A percentile compares a stretch with the other conserved stretches of the same genome.
phyloP scores from a whole-genome alignment of 2,797 vertebrate species.

The Halcyon badia region DNA sequence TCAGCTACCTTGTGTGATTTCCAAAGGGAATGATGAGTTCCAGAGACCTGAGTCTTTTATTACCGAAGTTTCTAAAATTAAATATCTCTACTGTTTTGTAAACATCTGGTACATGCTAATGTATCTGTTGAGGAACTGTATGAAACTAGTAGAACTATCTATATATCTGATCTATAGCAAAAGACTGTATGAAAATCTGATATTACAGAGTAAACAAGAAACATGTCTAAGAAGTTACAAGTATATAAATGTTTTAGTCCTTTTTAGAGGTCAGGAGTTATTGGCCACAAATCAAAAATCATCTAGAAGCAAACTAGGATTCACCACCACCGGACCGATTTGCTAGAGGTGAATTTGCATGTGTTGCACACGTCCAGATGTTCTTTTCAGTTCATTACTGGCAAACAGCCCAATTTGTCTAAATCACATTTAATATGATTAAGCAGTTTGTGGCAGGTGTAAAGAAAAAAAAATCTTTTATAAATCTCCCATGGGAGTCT shows the following conservation, averaged over 20 bases:
- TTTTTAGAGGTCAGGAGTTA: constrained; percentile 16
- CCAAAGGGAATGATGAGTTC: neutral
- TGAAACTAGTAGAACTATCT: neutral
- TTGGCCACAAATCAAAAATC: constrained; percentile 31
- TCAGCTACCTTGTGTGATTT: neutral
- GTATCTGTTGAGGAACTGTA: neutral
- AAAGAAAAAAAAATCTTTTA: neutral
- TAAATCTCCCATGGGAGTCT: neutral
- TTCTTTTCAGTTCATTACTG: constrained; percentile 54
- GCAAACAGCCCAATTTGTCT: constrained; percentile 44
- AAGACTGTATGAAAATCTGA: neutral
- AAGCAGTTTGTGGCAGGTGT: neutral
- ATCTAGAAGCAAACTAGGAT: constrained; percentile 19
- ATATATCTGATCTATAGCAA: neutral
- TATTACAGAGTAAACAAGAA: neutral
- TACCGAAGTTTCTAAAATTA: neutral
- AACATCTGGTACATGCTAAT: neutral
- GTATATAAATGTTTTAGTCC: neutral
- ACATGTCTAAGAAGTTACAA: neutral
- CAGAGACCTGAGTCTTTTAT: neutral
- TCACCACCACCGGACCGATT: neutral
- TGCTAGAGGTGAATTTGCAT: constrained; percentile 34
- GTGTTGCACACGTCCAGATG: constrained; percentile 45
- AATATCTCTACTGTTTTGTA: neutral
- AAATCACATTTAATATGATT: constrained; percentile 18